phyloP scores from a whole-genome alignment of 2,888 invertebrate species.

The Brachycybe producta region DNA sequence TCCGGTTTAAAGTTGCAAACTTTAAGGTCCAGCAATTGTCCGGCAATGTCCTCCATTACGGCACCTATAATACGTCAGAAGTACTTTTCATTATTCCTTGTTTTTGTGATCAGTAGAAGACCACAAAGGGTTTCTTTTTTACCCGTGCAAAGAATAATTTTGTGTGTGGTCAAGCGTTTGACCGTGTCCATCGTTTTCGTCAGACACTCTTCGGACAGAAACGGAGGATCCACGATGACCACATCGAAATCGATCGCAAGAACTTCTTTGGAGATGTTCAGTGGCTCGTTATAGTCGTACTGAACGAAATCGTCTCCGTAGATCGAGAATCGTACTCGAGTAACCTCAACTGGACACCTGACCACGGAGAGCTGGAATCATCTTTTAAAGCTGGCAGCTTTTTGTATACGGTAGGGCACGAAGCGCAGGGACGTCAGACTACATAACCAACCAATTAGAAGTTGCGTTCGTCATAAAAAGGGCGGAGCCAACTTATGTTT shows the following conservation, averaged over 20 bases:
- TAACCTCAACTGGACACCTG: too few species aligned
- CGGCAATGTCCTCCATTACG: conserved; percentile 58
- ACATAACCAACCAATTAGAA: too few species aligned
- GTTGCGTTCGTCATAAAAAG: too few species aligned
- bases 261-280: conserved; percentile 47
- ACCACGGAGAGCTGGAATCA: conserved; percentile 18
- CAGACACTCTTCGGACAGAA: conserved; percentile 82
- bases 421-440: too few species aligned
- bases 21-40: conserved; percentile 47
- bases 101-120: not conserved
- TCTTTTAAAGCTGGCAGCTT: conserved; percentile 29
- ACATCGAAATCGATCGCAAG: conserved; percentile 54
- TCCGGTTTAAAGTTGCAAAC: conserved; percentile 59
- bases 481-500: too few species aligned
- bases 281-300: conserved; percentile 76
- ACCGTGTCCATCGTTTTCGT: conserved; percentile 67
- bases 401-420: conserved; percentile 74
- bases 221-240: conserved; percentile 88
- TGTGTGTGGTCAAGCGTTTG: conserved; percentile 54
- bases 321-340: conserved; percentile 73
- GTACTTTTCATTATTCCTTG: too few species aligned
- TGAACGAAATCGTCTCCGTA: conserved; percentile 64
- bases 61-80: conserved; percentile 43
- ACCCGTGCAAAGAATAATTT: conserved; percentile 75
- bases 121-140: conserved; percentile 8